Evolutionary conservation across 2,113 vertebrate species (phyloP), one percentile per base, ranked within the genome.

Genomic region (Daboia siamensis): DNA sequence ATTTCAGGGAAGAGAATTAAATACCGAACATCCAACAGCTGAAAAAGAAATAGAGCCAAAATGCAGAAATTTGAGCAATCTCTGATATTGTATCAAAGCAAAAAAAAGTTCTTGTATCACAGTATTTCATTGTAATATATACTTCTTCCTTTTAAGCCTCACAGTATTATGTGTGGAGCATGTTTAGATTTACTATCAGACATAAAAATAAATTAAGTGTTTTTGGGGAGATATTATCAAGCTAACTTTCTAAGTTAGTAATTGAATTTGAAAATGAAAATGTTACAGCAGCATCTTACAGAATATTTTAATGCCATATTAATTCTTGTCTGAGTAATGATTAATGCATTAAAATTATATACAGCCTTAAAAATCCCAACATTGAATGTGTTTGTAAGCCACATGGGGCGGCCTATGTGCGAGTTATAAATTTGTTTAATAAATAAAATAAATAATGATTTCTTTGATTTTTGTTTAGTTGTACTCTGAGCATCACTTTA

Each of bases 401-500:
- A n/a, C 12, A 2, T 69, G 64, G 29, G 29, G 5, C 13, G 12
- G 33, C 64, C 29, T 69, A 33, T 69, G 64, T 5, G 26, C 33
- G 29, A 69, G 29, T 69, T 33, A 69, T 69, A n/a, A 15, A 69
- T 69, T 69, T 69, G 64, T 69, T 69, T 69, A 69, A 69, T 33
- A 33, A 33, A 33, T 52, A 89, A 85, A 89, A 52, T 48, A 88
- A 64, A 54, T 89, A 52, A 5, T 94, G 93, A 95, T 69, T 89
- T 92, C 11, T 93, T 9, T 89, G 44, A 13, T 90, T 44, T 91
- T 90, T 89, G 0, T 88, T 80, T 97, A 99, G 99, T 90, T 99
- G 99, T 95, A 99, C 99, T 5, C 97, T 99, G 96, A 99, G 99
- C 0, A 98, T 99, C 94, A 99, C 99, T 2, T 97, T 99, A 97